Evolutionary conservation across 2,888 invertebrate genomes (phyloP).

Genomic region (Dioctria linearis): DNA sequence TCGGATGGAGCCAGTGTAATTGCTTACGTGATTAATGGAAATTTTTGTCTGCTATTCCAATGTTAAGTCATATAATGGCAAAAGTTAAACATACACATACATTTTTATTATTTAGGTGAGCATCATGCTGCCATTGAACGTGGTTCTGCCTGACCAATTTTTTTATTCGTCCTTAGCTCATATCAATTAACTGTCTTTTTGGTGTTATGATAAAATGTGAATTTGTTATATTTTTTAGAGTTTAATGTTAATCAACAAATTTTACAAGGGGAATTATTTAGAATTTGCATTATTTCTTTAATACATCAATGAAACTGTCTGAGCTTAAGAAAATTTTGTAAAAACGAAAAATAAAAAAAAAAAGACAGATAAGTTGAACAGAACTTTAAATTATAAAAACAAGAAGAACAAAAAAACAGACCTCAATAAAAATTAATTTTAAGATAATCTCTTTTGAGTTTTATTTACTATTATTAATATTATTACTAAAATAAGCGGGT

Average conservation of each 20-base stretch:
- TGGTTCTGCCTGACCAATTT: constrained; percentile 75
- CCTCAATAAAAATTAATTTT: constrained; percentile 37
- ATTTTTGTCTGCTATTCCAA: constrained; percentile 63
- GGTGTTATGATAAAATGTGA: constrained; percentile 32
- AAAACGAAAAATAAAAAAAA: constrained; percentile 13
- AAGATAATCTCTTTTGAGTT: neutral
- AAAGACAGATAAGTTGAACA: constrained; percentile 29
- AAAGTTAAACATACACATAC: constrained; percentile 12
- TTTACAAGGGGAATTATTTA: constrained; percentile 39
- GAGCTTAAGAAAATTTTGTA: constrained; percentile 34
- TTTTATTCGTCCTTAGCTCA: constrained; percentile 42
- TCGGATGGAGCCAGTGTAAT: constrained; percentile 87
- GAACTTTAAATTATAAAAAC: constrained; percentile 13
- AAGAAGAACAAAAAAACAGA: constrained; percentile 9
- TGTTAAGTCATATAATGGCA: neutral
- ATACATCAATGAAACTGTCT: constrained; percentile 40
- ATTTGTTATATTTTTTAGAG: constrained; percentile 40
- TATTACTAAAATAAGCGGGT: no score
- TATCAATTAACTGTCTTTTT: constrained; percentile 34
- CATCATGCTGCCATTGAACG: constrained; percentile 93
- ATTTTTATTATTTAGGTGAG: constrained; percentile 75
- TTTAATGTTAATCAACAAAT: constrained; percentile 36
- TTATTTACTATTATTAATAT: no score
- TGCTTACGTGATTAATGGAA: constrained; percentile 92
- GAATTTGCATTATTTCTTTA: constrained; percentile 27